phyloP scores from a whole-genome alignment of 2,797 vertebrate genomes.

The Lithobates pipiens region DNA sequence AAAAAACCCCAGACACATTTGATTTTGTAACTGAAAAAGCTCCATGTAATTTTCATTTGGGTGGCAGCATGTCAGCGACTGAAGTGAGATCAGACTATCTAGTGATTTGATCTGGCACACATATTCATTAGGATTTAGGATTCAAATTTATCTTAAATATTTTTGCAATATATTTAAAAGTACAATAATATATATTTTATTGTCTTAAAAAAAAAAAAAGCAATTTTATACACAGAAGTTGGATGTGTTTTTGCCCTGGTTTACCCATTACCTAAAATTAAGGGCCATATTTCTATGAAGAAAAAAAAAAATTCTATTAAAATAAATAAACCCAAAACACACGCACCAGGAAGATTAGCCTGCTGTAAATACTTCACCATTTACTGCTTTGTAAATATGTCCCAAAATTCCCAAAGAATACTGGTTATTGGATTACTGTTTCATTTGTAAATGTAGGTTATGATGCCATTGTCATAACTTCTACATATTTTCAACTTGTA shows the following conservation, averaged over 20 bases:
- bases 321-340: no score
- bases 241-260: no score
- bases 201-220: no score
- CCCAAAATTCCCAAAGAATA: not conserved
- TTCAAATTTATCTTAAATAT: not conserved
- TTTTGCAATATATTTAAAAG: not conserved
- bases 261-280: not conserved
- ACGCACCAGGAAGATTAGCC: not conserved
- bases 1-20: not conserved
- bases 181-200: not conserved
- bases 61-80: conserved; percentile 65
- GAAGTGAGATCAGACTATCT: not conserved
- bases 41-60: conserved; percentile 72
- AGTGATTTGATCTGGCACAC: not conserved
- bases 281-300: no score
- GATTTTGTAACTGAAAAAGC: not conserved
- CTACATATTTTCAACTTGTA: not conserved
- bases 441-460: not conserved
- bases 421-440: not conserved
- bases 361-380: not conserved
- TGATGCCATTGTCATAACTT: not conserved
- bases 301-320: no score
- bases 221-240: no score
- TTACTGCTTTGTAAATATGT: not conserved
- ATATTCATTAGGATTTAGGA: not conserved